Evolutionary conservation across 2,113 vertebrate species (phyloP), one percentile per base, ranked within the genome.

Genomic region (Rhizomys pruinosus): DNA sequence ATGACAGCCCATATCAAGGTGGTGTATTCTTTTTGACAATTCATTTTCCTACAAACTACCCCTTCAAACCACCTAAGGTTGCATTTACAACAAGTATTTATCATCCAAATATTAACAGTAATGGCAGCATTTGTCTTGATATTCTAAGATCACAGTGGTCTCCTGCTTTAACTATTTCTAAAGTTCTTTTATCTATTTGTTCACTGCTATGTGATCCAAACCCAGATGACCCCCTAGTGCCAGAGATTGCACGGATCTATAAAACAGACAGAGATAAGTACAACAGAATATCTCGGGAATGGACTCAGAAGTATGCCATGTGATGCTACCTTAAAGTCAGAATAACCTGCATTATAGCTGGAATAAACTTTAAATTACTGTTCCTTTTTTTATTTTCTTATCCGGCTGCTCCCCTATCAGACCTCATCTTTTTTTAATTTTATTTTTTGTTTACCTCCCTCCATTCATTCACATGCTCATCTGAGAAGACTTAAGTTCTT

Each of bases 191-290:
- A 99, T 99, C 99, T 98, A 99, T 99, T 98, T 99, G 99, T 99
- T 99, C 99, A 98, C 99, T 99, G 98, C 98, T 99, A 98, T 99
- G 99, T 98, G 99, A 99, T 98, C 99, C 99, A 96, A 99, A 99
- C 98, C 99, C 99, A 94, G 99, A 99, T 97, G 99, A 99, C 98
- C 99, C 99, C 89, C 96, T 99, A 98, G 99, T 99, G 98, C 99
- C 99, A 98, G 99, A 99, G 98, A 99, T 99, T 98, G 99, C 99
- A 97, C 99, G 99, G 98, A 99, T 99, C 98, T 99, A 99, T 98
- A 99, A 99, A 99, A 99, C 99, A 99, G 42, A 78, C 44, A n/a
- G 32, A 84, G 42, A 84, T 47, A 52, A 15, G 98, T 99, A 99
- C 99, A 99, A 99, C 99, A 99, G 99, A 99, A 99, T 99, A 98